A percentile compares a stretch with the other conserved stretches of the same genome.
Conservation (phyloP, 1,140 invertebrate species). For the Venustaconcha ellipsiformis region DNA sequence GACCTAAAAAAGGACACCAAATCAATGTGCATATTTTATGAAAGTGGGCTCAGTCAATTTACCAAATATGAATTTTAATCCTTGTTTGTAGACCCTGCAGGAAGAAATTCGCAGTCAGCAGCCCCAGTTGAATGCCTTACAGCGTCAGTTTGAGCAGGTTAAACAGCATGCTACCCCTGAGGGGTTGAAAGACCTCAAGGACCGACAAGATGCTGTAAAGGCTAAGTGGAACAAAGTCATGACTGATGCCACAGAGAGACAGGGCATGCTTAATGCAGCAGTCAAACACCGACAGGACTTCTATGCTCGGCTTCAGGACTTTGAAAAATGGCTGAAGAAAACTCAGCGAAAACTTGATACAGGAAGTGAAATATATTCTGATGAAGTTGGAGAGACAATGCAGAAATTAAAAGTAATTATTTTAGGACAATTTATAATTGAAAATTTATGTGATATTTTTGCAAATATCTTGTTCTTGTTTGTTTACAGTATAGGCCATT, state of each 20-base stretch:
- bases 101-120: slow-evolving; percentile 62
- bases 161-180: slow-evolving; percentile 56
- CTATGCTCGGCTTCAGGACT: slow-evolving; percentile 82
- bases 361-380: slow-evolving; percentile 83
- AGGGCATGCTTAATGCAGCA: slow-evolving; percentile 63
- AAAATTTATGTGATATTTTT: no score
- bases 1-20: neutral
- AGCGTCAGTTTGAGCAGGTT: slow-evolving; percentile 58
- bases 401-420: slow-evolving; percentile 6
- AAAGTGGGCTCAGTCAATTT: neutral
- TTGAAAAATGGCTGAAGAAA: slow-evolving; percentile 87
- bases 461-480: no score
- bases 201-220: slow-evolving; percentile 78
- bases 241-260: slow-evolving; percentile 64
- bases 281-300: slow-evolving; percentile 84
- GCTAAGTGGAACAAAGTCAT: slow-evolving; percentile 82
- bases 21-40: neutral
- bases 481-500: no score
- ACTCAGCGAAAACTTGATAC: slow-evolving; percentile 81
- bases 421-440: no score
- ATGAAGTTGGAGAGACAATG: slow-evolving; percentile 79
- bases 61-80: slow-evolving; percentile 4
- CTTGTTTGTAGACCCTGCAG: slow-evolving; percentile 54
- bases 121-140: slow-evolving; percentile 52
- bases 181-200: slow-evolving; percentile 49